Percentiles rank a stretch among this genome's conserved stretches.
Evolutionary conservation across 2,888 invertebrate genomes (phyloP).

Genomic region (Agriopis leucophaearia): DNA sequence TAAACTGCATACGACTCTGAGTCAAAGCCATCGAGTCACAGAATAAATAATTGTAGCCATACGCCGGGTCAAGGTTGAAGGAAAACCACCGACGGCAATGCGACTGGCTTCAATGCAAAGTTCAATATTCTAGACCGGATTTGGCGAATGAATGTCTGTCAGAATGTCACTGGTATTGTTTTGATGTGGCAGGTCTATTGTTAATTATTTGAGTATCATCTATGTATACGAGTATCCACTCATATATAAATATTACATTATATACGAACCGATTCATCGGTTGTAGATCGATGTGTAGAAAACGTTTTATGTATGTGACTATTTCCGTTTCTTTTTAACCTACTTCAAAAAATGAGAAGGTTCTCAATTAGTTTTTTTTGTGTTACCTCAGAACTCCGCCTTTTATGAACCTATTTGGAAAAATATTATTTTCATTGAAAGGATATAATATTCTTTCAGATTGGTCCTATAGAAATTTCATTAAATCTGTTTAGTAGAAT

Average conservation of each 20-base stretch:
- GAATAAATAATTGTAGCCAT: conserved; percentile 8
- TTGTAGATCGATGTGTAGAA: too few relatives aligned
- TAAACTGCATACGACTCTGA: conserved; percentile 58
- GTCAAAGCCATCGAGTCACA: conserved; percentile 50
- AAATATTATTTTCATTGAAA: too few relatives aligned
- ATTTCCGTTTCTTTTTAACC: not conserved
- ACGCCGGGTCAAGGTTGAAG: conserved; percentile 69
- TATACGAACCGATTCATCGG: too few relatives aligned
- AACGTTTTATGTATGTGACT: not conserved
- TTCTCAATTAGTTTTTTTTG: too few relatives aligned
- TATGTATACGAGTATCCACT: not conserved
- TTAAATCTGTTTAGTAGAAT: too few relatives aligned
- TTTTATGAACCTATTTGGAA: too few relatives aligned
- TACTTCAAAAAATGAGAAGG: too few relatives aligned
- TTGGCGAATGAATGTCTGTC: conserved; percentile 6
- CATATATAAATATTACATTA: too few relatives aligned
- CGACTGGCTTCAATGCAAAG: conserved; percentile 68
- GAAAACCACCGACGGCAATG: conserved; percentile 55
- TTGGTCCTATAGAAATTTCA: too few relatives aligned
- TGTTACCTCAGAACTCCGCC: too few relatives aligned
- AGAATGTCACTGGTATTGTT: conserved; percentile 51
- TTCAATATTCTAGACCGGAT: conserved; percentile 58
- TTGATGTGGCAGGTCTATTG: conserved; percentile 16
- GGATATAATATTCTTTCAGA: too few relatives aligned
- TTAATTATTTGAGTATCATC: conserved; percentile 5